Evolutionary conservation across 2,797 vertebrate genomes (phyloP).

Genomic region (Melanotaenia parkinsoni): DNA sequence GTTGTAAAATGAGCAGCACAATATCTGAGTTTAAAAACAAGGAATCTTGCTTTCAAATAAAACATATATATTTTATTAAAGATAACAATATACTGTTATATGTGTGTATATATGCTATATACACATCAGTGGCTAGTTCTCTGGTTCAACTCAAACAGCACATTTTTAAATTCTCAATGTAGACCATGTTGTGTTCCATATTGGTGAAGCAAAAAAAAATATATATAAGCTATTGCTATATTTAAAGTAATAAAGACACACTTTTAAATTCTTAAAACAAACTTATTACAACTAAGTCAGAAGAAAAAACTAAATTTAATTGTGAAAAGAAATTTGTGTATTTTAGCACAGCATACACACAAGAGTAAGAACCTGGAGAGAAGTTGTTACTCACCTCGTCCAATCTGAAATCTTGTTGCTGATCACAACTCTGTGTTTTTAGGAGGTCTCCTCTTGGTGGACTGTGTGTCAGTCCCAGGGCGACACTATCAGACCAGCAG

Average conservation of each 20-base stretch:
- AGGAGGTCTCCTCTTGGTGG: slow-evolving; percentile 86
- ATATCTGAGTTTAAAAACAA: neutral
- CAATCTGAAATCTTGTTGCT: neutral
- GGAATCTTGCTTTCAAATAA: neutral
- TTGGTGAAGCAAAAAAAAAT: neutral
- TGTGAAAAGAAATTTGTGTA: neutral
- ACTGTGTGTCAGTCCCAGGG: slow-evolving; percentile 83
- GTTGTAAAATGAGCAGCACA: neutral
- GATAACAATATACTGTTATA: neutral
- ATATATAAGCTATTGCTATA: no score
- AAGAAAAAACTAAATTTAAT: neutral
- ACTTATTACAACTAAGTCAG: neutral
- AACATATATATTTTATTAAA: neutral
- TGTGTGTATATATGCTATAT: neutral
- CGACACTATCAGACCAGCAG: slow-evolving; percentile 84
- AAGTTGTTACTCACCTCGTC: neutral
- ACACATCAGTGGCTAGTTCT: neutral
- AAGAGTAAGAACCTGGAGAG: neutral
- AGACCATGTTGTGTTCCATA: neutral
- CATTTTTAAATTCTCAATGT: neutral
- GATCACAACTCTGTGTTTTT: slow-evolving; percentile 1
- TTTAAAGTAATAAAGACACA: no score
- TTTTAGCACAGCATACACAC: neutral
- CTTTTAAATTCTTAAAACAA: no score
- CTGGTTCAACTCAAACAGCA: neutral